Evolutionary conservation across 2,888 invertebrate genomes (phyloP).

Genomic region (Nemotelus nigrinus): DNA sequence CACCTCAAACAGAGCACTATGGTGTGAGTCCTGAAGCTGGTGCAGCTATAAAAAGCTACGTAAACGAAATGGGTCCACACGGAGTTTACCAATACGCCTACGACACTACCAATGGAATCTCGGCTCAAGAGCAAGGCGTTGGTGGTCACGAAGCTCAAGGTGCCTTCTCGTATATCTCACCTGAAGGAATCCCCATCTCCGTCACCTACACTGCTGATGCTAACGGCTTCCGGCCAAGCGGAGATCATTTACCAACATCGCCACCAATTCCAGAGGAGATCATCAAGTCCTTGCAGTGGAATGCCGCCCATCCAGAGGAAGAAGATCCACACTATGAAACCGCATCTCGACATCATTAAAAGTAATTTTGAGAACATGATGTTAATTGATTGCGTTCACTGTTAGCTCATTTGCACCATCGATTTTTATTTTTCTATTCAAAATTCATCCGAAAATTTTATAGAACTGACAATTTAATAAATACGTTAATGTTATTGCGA

Average conservation of each 20-base stretch:
- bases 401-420: no score
- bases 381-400: no score
- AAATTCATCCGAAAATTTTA: no score
- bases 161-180: constrained; percentile 24
- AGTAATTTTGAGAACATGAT: no score
- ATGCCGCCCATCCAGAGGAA: constrained; percentile 34
- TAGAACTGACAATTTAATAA: no score
- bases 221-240: constrained; percentile 20
- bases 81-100: constrained; percentile 55
- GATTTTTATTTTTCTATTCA: no score
- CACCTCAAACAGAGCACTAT: background rate
- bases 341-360: constrained; percentile 21
- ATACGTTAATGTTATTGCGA: no score
- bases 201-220: constrained; percentile 26
- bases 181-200: constrained; percentile 31
- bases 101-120: constrained; percentile 73
- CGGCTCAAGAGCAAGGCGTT: constrained; percentile 68
- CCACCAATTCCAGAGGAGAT: constrained; percentile 38
- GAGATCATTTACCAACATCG: constrained; percentile 24
- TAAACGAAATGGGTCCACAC: constrained; percentile 1
- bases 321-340: constrained; percentile 31
- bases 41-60: constrained; percentile 12
- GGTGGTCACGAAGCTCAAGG: constrained; percentile 59
- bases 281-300: constrained; percentile 25
- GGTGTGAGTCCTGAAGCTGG: background rate